These are phyloP conservation scores for Amorpha juglandis DNA, from an alignment of 2,888 invertebrate genomes.

Conservation along the genomic window DNA sequence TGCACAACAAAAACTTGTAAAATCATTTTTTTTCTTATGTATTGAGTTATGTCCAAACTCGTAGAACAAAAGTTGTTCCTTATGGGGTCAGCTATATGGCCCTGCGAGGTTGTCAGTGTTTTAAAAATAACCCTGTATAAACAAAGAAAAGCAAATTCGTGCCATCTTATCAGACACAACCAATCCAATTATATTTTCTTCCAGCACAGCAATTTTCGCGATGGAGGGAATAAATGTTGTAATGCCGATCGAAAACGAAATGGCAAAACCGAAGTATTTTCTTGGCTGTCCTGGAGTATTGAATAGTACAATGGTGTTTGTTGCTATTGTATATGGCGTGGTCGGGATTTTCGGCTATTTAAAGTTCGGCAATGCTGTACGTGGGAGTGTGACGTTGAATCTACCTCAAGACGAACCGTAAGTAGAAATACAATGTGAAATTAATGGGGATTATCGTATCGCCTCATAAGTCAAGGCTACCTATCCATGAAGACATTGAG, in stretches of 20 bases:
- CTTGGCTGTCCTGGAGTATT: constrained; percentile 93
- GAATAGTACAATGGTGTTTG: constrained; percentile 92
- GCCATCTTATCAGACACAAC: too few species aligned
- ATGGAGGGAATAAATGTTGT: constrained; percentile 98
- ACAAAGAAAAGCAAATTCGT: background rate
- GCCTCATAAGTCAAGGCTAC: too few species aligned
- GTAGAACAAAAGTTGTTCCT: too few species aligned
- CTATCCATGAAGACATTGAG: too few species aligned
- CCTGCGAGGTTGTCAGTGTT: too few species aligned
- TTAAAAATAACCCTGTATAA: background rate
- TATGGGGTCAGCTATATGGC: too few species aligned
- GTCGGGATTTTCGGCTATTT: constrained; percentile 95
- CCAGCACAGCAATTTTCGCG: constrained; percentile 96
- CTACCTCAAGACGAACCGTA: constrained; percentile 87
- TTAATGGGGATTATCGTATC: too few species aligned
- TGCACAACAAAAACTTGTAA: too few species aligned
- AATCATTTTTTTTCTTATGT: too few species aligned
- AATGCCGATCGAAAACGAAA: constrained; percentile 96
- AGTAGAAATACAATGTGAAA: constrained; percentile 58
- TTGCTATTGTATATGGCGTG: constrained; percentile 89
- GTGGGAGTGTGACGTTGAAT: constrained; percentile 92
- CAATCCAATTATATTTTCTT: constrained; percentile 34
- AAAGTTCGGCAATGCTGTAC: constrained; percentile 89
- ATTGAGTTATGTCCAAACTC: too few species aligned
- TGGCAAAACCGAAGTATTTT: constrained; percentile 91